Conservation (phyloP, 1,140 invertebrate species). For the Drosophila arizonae region DNA sequence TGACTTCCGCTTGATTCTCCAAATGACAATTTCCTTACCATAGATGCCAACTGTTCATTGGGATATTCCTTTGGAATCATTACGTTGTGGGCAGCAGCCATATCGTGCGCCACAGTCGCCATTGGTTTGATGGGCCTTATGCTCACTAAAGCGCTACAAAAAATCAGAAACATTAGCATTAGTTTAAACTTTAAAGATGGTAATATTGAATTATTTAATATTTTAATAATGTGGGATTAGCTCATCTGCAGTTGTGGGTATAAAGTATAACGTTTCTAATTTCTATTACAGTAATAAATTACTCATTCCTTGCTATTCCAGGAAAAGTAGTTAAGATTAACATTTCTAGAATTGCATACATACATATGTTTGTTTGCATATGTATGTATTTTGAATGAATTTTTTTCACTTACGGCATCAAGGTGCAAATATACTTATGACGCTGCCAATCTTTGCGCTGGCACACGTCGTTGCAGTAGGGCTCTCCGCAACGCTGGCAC, state of each 20-base stretch:
- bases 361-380: neutral
- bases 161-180: no score
- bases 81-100: neutral
- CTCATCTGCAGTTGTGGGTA: no score
- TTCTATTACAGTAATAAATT: no score
- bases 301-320: no score
- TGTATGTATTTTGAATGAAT: neutral
- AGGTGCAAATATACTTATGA: conserved; percentile 53
- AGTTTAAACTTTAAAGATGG: no score
- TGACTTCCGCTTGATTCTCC: neutral
- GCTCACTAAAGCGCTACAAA: conserved; percentile 36
- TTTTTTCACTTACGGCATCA: conserved; percentile 62
- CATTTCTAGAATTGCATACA: no score
- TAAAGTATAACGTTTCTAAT: no score
- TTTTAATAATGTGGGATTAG: no score
- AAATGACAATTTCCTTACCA: neutral
- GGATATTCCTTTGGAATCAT: neutral
- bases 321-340: no score
- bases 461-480: conserved; percentile 46
- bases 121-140: neutral
- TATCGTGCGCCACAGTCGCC: neutral
- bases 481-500: conserved; percentile 62
- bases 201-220: no score
- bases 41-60: neutral
- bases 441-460: conserved; percentile 55